Evolutionary conservation across 35 echinoderm and acorn worm species (phyloP).

Genomic region (Hemicentrotus pulcherrimus): DNA sequence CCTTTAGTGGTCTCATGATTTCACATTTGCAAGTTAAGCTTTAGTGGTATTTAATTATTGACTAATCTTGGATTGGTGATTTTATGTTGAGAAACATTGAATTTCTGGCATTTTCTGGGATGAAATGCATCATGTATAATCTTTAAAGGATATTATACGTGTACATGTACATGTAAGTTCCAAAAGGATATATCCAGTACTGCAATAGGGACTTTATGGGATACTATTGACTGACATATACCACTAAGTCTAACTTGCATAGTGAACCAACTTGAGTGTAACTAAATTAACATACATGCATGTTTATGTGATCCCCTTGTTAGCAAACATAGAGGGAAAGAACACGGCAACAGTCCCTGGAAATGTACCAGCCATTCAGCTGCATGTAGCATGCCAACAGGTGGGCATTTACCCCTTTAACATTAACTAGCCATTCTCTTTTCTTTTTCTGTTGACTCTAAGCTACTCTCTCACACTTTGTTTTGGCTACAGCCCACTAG

Average conservation of each 20-base stretch:
- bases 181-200: neutral
- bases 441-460: neutral
- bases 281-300: neutral
- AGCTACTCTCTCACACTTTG: neutral
- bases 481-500: too few species aligned
- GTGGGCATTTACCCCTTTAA: slow-evolving; percentile 24
- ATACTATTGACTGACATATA: neutral
- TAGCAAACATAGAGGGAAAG: slow-evolving; percentile 36
- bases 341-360: neutral
- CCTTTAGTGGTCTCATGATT: neutral
- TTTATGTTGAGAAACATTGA: neutral
- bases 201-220: neutral
- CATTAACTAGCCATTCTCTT: neutral
- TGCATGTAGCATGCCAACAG: slow-evolving; percentile 50
- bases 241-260: neutral
- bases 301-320: slow-evolving; percentile 38
- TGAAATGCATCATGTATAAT: neutral
- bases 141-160: neutral
- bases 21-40: neutral
- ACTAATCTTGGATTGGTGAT: neutral
- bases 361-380: slow-evolving; percentile 14
- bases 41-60: neutral
- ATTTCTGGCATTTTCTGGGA: neutral
- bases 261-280: neutral
- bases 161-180: neutral